Conservation (phyloP, 2,797 vertebrate species). For the Triplophysa yarkandensis region DNA sequence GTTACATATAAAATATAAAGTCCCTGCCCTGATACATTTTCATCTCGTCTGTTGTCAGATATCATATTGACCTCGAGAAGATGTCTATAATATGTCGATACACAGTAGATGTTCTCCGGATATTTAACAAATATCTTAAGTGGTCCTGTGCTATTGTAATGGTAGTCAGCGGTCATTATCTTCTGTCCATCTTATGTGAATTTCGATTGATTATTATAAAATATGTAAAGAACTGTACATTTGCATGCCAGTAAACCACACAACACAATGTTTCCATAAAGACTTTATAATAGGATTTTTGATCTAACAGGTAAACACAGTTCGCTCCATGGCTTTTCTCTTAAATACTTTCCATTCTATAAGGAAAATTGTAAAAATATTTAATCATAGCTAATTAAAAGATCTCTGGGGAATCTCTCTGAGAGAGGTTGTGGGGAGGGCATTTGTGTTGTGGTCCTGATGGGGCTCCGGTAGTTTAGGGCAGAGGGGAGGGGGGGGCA, state of each 20-base stretch:
- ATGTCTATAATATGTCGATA: too few species aligned
- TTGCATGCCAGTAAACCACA: constrained; percentile 2
- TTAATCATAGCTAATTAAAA: constrained; percentile 80
- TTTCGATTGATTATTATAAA: not conserved
- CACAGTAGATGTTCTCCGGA: too few species aligned
- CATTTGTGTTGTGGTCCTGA: constrained; percentile 63
- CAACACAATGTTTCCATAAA: constrained; percentile 68
- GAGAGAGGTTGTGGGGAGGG: constrained; percentile 44
- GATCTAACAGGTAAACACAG: constrained; percentile 76
- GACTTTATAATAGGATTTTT: constrained; percentile 75
- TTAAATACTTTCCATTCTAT: constrained; percentile 81
- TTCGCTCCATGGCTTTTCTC: constrained; percentile 76
- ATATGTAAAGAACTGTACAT: not conserved
- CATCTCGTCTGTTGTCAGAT: too few species aligned
- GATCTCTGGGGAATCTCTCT: constrained; percentile 69
- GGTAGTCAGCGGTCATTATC: not conserved
- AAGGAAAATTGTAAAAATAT: constrained; percentile 84
- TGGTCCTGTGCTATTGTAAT: too few species aligned
- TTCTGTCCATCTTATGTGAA: not conserved
- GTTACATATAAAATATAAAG: too few species aligned
- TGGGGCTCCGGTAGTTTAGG: constrained; percentile 7
- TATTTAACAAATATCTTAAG: too few species aligned
- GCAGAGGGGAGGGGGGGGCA: constrained; percentile 29
- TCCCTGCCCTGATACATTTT: too few species aligned
- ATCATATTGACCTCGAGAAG: too few species aligned